Evolutionary conservation across 2,113 vertebrate genomes (phyloP).

Genomic region (Hyaena hyaena): DNA sequence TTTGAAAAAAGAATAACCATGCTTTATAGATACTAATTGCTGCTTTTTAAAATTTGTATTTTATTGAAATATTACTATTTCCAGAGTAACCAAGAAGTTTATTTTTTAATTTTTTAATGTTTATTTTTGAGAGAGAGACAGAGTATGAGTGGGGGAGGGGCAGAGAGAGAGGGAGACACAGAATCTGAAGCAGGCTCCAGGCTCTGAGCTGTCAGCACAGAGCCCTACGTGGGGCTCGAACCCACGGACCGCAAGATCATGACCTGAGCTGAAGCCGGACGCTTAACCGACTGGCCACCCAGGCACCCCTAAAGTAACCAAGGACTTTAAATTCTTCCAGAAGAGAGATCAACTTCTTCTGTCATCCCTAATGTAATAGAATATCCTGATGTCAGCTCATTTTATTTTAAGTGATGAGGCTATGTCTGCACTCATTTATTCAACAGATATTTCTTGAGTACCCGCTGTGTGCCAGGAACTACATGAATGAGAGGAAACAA

Average conservation of each 20-base stretch:
- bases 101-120: no score
- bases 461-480: slow-evolving; percentile 3
- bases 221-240: no score
- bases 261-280: no score
- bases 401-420: not conserved
- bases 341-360: not conserved
- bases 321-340: not conserved
- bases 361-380: not conserved
- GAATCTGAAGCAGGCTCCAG: no score
- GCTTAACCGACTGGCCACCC: no score
- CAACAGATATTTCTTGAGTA: slow-evolving; percentile 25
- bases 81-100: not conserved
- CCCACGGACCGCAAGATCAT: no score
- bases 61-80: slow-evolving; percentile 42
- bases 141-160: no score
- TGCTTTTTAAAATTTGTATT: not conserved
- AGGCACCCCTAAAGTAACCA: not conserved
- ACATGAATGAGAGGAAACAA: not conserved
- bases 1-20: not conserved
- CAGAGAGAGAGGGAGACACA: no score
- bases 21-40: slow-evolving; percentile 3
- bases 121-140: no score
- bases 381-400: not conserved
- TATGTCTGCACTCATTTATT: not conserved
- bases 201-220: no score